These are phyloP conservation scores for Dioctria rufipes DNA, from an alignment of 2,888 invertebrate species.

Conservation along the genomic window DNA sequence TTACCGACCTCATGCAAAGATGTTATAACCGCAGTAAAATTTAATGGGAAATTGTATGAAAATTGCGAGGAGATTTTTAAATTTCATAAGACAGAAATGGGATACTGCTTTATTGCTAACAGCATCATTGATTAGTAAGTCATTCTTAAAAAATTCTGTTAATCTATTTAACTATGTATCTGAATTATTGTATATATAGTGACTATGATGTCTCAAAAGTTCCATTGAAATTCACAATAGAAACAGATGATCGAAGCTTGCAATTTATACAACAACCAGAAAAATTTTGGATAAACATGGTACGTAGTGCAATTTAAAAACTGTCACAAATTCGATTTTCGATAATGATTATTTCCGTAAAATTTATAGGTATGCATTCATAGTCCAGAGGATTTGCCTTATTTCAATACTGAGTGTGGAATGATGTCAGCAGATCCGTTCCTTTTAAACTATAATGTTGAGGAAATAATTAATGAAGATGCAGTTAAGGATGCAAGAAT, in stretches of 20 bases:
- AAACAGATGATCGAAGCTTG: constrained; percentile 61
- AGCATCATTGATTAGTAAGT: constrained; percentile 65
- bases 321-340: not conserved
- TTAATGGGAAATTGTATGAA: constrained; percentile 55
- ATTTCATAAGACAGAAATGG: constrained; percentile 65
- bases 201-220: constrained; percentile 60
- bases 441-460: constrained; percentile 62
- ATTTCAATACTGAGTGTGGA: constrained; percentile 27
- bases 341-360: not conserved
- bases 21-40: constrained; percentile 61
- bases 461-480: constrained; percentile 64
- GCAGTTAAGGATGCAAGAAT: constrained; percentile 62
- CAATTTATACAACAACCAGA: constrained; percentile 60
- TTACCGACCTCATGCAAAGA: constrained; percentile 61
- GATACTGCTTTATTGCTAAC: constrained; percentile 65
- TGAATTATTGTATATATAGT: constrained; percentile 41
- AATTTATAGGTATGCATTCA: constrained; percentile 64
- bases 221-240: constrained; percentile 63
- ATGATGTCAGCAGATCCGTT: constrained; percentile 56
- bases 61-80: constrained; percentile 64
- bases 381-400: constrained; percentile 67
- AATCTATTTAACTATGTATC: not conserved
- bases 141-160: constrained; percentile 42
- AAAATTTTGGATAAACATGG: constrained; percentile 63
- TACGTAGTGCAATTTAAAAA: constrained; percentile 55